Evolutionary conservation across 2,113 vertebrate species (phyloP).

Genomic region (Anarhynchus alexandrinus): DNA sequence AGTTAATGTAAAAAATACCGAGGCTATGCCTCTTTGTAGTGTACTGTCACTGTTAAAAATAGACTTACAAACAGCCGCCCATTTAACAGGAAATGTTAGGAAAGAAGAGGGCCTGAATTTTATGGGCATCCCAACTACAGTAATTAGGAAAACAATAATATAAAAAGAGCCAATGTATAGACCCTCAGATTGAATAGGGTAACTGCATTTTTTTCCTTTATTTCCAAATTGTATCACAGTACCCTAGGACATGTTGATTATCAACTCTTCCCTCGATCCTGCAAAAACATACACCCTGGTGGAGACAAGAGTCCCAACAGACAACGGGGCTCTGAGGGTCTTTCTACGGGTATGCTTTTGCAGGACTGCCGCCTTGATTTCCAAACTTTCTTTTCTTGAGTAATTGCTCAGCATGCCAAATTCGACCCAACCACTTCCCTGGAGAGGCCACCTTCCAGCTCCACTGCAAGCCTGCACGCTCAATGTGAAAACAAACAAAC

Average conservation of each 20-base stretch:
- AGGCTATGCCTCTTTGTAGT: slow-evolving; percentile 65
- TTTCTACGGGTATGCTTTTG: neutral
- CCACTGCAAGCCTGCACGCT: slow-evolving; percentile 44
- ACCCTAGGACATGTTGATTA: neutral
- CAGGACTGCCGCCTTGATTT: neutral
- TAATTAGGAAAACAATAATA: slow-evolving; percentile 28
- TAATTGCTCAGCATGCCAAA: slow-evolving; percentile 31
- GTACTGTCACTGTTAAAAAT: slow-evolving; percentile 64
- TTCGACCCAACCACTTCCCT: slow-evolving; percentile 10
- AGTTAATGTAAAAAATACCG: slow-evolving; percentile 43
- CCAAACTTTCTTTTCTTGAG: neutral
- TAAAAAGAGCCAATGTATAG: slow-evolving; percentile 27
- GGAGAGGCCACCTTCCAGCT: slow-evolving; percentile 44
- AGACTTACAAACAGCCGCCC: slow-evolving; percentile 61
- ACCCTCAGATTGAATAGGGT: slow-evolving; percentile 40
- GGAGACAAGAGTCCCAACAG: neutral
- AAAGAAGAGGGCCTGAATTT: slow-evolving; percentile 37
- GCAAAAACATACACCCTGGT: neutral
- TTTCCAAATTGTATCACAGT: neutral
- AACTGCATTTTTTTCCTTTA: slow-evolving; percentile 11
- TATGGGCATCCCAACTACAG: slow-evolving; percentile 7
- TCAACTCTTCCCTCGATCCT: slow-evolving; percentile 7
- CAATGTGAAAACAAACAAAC: slow-evolving; percentile 51
- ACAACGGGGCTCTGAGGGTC: neutral
- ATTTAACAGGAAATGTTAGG: slow-evolving; percentile 4